Evolutionary conservation across 2,113 vertebrate species (phyloP).

Genomic region (Tricholaema leucomelas): DNA sequence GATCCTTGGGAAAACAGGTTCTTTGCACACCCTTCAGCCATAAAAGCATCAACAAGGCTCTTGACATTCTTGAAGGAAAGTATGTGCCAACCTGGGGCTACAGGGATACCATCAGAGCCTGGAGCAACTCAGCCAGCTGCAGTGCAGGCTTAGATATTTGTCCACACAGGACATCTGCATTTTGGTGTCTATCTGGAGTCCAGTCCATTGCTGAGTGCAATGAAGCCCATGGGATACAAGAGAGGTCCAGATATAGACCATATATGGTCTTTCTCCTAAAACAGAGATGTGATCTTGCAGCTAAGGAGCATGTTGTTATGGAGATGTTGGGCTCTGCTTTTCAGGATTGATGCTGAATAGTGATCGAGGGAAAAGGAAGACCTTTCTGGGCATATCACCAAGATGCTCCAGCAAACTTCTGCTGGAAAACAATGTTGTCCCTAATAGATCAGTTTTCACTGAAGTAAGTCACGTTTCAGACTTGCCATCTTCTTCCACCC

Average conservation of each 20-base stretch:
- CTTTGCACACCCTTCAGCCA: background rate
- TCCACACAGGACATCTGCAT: background rate
- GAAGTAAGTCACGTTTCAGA: fast-evolving
- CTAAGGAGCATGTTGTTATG: background rate
- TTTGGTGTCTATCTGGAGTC: background rate
- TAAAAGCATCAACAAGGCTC: background rate
- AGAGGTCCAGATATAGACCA: background rate
- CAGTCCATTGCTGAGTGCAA: background rate
- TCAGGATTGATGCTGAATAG: background rate
- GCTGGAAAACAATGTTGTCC: background rate
- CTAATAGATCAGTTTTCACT: background rate
- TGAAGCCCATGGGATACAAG: background rate
- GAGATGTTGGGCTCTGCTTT: background rate
- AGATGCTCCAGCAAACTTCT: background rate
- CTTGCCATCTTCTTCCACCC: background rate
- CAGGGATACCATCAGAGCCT: background rate
- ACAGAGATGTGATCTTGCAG: background rate
- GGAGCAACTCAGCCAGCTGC: background rate
- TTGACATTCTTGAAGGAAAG: background rate
- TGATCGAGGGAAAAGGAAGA: fast-evolving
- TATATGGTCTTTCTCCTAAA: background rate
- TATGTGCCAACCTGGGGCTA: fast-evolving
- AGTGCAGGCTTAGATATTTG: background rate
- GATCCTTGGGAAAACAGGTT: background rate
- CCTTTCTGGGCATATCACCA: background rate